phyloP scores from a whole-genome alignment of 2,888 invertebrate species.

The Lomographa bimaculata region DNA sequence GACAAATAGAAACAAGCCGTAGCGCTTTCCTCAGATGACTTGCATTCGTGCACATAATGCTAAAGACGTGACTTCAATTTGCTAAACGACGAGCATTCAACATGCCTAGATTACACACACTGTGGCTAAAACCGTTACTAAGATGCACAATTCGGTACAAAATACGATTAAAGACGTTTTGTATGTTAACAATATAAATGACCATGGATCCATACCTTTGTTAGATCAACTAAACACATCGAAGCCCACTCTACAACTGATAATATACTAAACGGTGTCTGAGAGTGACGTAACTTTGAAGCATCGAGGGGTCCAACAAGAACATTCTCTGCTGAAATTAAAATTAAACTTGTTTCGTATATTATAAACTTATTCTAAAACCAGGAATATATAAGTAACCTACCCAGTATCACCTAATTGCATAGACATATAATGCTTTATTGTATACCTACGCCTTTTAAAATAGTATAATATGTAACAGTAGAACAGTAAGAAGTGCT shows the following conservation, averaged over 20 bases:
- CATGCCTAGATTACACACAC: neutral
- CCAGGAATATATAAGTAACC: no score
- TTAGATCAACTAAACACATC: conserved; percentile 3
- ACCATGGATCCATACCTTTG: conserved; percentile 12
- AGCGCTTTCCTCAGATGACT: conserved; percentile 41
- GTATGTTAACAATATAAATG: conserved; percentile 3
- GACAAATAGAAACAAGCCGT: conserved; percentile 38
- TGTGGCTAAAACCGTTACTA: conserved; percentile 2
- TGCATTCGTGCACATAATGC: conserved; percentile 51
- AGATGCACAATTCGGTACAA: conserved; percentile 6
- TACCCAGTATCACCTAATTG: no score
- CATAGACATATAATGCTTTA: no score
- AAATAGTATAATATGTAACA: no score
- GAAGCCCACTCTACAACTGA: conserved; percentile 9
- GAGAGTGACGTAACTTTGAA: neutral
- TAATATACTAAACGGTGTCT: conserved; percentile 3
- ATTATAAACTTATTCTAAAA: no score
- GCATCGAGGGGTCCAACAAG: no score
- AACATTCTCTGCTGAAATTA: no score
- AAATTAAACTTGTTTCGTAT: no score
- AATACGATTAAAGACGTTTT: conserved; percentile 8
- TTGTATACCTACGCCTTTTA: no score
- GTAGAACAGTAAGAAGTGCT: no score
- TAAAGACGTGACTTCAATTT: conserved; percentile 57
- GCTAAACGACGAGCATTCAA: conserved; percentile 18